A percentile compares a stretch with the other conserved stretches of the same genome.
These are phyloP conservation scores for Heteronetta atricapilla DNA, from an alignment of 2,113 vertebrate genomes.

Conservation along the genomic window DNA sequence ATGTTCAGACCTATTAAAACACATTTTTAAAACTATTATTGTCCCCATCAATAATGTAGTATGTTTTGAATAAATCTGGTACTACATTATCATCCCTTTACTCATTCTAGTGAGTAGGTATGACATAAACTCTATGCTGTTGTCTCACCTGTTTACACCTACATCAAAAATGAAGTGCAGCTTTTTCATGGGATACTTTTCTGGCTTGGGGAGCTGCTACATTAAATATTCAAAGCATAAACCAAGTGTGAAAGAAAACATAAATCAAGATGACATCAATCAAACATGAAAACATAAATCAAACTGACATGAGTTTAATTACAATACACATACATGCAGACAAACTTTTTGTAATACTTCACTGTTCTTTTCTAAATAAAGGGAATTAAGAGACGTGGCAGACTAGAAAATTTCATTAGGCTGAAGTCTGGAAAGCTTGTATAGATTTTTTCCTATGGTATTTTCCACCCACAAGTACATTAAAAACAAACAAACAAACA, in stretches of 20 bases:
- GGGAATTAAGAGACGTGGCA: background rate
- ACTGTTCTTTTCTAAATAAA: background rate
- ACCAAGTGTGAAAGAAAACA: background rate
- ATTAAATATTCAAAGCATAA: background rate
- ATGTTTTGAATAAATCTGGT: background rate
- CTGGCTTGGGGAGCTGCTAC: background rate
- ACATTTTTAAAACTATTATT: background rate
- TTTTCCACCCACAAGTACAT: background rate
- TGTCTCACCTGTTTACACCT: background rate
- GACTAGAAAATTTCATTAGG: background rate
- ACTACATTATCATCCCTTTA: background rate
- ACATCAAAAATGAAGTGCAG: background rate
- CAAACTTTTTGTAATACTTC: background rate
- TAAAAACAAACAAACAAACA: no score
- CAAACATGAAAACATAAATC: constrained; percentile 3
- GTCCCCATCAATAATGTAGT: background rate
- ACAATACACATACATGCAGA: background rate
- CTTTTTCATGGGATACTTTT: background rate
- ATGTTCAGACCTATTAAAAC: background rate
- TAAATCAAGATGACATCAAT: background rate
- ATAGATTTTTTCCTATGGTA: background rate
- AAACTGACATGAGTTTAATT: background rate
- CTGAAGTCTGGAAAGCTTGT: background rate
- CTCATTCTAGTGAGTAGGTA: background rate
- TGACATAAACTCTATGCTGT: background rate